Conservation (phyloP, 2,113 vertebrate genomes). For the Hystrix brachyura region DNA sequence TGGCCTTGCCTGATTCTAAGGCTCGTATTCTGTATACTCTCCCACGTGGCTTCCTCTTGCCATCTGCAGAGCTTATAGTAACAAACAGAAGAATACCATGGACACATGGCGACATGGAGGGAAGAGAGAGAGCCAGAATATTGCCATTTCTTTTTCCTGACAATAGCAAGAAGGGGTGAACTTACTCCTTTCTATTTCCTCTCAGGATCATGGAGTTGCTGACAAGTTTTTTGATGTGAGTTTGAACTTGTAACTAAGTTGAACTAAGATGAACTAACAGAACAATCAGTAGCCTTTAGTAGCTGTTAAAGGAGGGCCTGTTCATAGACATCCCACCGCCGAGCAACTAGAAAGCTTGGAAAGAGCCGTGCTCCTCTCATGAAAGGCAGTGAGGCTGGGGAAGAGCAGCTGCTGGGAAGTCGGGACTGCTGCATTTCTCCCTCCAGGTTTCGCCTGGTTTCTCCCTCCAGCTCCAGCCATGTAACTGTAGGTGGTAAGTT, state of each 20-base stretch:
- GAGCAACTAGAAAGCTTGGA: background rate
- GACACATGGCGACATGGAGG: background rate
- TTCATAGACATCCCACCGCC: background rate
- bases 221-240: background rate
- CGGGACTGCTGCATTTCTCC: background rate
- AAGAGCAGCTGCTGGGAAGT: background rate
- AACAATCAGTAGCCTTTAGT: background rate
- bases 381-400: background rate
- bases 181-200: background rate
- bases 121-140: background rate
- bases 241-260: constrained; percentile 4
- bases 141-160: background rate
- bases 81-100: background rate
- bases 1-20: background rate
- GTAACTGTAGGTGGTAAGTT: background rate
- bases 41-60: background rate
- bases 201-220: background rate
- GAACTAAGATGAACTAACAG: constrained; percentile 13
- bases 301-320: background rate
- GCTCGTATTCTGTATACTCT: background rate
- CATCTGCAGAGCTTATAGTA: background rate
- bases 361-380: background rate
- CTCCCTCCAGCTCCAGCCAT: background rate
- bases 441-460: background rate
- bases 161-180: background rate